These are phyloP conservation scores for Muscina levida DNA, from an alignment of 2,888 invertebrate genomes.

Conservation along the genomic window DNA sequence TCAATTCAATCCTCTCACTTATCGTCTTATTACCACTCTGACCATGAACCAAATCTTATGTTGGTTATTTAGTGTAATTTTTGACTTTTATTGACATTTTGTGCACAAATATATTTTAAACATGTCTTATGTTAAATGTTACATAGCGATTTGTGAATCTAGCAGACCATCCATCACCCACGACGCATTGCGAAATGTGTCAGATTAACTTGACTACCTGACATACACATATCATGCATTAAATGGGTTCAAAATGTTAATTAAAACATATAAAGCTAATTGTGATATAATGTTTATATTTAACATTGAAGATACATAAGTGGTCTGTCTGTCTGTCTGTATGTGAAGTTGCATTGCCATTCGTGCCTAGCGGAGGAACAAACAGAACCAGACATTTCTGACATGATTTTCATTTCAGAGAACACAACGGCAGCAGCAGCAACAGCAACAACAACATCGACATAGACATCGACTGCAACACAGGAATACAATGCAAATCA, in stretches of 20 bases:
- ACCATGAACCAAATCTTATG: no score
- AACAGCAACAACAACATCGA: constrained; percentile 1
- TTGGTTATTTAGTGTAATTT: no score
- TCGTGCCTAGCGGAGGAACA: background rate
- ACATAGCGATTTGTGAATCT: no score
- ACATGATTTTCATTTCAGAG: constrained; percentile 44
- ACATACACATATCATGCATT: background rate
- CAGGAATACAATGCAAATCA: constrained; percentile 45
- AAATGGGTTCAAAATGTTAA: constrained; percentile 27
- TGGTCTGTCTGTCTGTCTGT: constrained; percentile 1
- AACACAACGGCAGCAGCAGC: background rate
- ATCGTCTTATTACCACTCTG: no score
- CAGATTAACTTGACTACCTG: background rate
- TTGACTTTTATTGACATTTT: no score
- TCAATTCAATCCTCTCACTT: no score
- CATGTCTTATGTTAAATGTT: no score
- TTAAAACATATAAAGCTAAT: background rate
- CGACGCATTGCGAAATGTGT: background rate
- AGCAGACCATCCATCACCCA: no score
- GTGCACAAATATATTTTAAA: no score
- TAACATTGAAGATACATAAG: constrained; percentile 42
- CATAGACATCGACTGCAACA: no score
- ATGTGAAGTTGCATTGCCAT: background rate
- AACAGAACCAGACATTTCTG: constrained; percentile 42
- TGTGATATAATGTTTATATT: constrained; percentile 13